Conservation (phyloP, 2,113 vertebrate genomes). For the Taurulus bubalis region DNA sequence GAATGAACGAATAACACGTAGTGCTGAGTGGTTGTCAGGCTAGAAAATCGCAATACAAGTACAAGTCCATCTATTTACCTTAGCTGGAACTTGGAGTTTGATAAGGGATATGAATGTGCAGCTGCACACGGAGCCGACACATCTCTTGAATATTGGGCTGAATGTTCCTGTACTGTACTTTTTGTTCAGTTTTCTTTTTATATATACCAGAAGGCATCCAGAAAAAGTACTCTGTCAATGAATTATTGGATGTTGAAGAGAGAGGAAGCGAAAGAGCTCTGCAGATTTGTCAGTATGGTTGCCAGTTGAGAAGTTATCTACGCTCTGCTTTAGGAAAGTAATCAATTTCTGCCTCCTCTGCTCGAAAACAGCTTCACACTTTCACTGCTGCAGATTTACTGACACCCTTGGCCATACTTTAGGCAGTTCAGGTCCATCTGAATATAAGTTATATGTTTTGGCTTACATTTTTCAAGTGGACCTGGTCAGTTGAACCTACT, state of each 20-base stretch:
- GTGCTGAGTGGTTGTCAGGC: too few relatives aligned
- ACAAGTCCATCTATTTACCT: too few relatives aligned
- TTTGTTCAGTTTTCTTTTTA: conserved; percentile 47
- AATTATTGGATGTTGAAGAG: conserved; percentile 57
- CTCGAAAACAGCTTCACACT: conserved; percentile 54
- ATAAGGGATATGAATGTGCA: conserved; percentile 9
- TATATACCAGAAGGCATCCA: conserved; percentile 39
- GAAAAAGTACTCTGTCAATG: conserved; percentile 40
- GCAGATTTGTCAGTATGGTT: conserved; percentile 53
- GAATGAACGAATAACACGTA: too few relatives aligned
- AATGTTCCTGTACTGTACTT: conserved; percentile 15
- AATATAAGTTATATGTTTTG: conserved; percentile 25
- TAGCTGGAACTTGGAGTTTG: background rate
- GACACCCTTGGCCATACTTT: conserved; percentile 22
- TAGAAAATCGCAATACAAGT: too few relatives aligned
- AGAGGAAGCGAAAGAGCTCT: conserved; percentile 38
- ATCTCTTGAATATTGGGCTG: conserved; percentile 33
- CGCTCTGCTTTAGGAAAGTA: conserved; percentile 54
- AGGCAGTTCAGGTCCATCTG: conserved; percentile 11
- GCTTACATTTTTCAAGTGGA: conserved; percentile 7
- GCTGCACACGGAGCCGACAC: conserved; percentile 20
- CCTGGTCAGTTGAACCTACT: background rate
- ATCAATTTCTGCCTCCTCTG: conserved; percentile 69
- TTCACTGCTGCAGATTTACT: conserved; percentile 58
- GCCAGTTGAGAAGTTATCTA: conserved; percentile 69